Percentiles rank a stretch among this genome's conserved stretches.
These are phyloP conservation scores for Drosophila lacertosa DNA, from an alignment of 1,140 invertebrate species.

Conservation along the genomic window DNA sequence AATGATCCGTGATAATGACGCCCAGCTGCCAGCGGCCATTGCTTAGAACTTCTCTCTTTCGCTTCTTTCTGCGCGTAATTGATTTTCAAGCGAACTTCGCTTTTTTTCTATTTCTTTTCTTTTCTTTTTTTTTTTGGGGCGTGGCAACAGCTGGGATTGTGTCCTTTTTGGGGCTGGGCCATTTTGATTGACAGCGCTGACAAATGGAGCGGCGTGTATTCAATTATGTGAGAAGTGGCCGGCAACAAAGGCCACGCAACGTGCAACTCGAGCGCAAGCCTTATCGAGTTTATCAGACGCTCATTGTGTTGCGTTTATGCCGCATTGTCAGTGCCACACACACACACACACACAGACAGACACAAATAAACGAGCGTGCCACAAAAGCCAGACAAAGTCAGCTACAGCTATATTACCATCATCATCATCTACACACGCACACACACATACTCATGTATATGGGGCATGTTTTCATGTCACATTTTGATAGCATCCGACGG, in stretches of 20 bases:
- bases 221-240: slow-evolving; percentile 56
- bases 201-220: slow-evolving; percentile 68
- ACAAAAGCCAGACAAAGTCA: slow-evolving; percentile 8
- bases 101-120: too few species aligned
- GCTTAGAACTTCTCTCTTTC: slow-evolving; percentile 35
- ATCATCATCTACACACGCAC: slow-evolving; percentile 12
- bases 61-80: slow-evolving; percentile 25
- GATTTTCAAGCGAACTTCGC: too few species aligned
- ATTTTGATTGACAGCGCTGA: slow-evolving; percentile 69
- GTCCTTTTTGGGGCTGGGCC: slow-evolving; percentile 38
- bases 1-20: slow-evolving; percentile 82
- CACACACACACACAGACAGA: slow-evolving; percentile 5
- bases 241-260: slow-evolving; percentile 41
- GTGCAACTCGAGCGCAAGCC: slow-evolving; percentile 11
- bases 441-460: slow-evolving; percentile 31
- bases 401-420: slow-evolving; percentile 23
- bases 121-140: too few species aligned
- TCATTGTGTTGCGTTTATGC: slow-evolving; percentile 55
- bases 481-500: slow-evolving; percentile 39
- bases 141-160: slow-evolving; percentile 11
- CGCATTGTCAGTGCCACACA: slow-evolving; percentile 38
- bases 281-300: slow-evolving; percentile 57
- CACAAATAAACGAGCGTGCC: too few species aligned
- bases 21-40: slow-evolving; percentile 57
- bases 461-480: slow-evolving; percentile 43